Evolutionary conservation across 1,140 invertebrate genomes (phyloP).

Genomic region (Trichonephila clavata): DNA sequence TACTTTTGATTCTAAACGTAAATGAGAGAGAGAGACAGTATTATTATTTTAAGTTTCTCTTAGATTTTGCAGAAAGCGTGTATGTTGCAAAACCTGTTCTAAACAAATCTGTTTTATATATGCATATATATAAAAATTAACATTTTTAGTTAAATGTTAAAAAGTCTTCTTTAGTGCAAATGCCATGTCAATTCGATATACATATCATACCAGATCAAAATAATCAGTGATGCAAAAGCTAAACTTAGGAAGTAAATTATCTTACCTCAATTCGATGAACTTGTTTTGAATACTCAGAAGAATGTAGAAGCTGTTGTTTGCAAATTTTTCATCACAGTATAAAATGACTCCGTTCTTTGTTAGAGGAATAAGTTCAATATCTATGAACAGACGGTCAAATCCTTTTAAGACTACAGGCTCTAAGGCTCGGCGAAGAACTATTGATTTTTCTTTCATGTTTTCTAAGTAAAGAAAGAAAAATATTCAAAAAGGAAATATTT

Average conservation of each 20-base stretch:
- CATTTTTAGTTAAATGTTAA: too few species aligned
- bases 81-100: too few species aligned
- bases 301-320: not conserved
- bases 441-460: not conserved
- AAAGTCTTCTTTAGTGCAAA: too few species aligned
- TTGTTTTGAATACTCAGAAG: not conserved
- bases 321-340: conserved; percentile 17
- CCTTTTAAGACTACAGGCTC: not conserved
- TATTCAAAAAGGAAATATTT: not conserved
- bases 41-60: too few species aligned
- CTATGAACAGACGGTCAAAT: not conserved
- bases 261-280: conserved; percentile 45
- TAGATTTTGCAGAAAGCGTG: too few species aligned
- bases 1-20: too few species aligned
- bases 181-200: too few species aligned
- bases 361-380: conserved; percentile 1
- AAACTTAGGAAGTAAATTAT: not conserved
- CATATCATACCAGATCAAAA: too few species aligned
- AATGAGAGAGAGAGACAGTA: too few species aligned
- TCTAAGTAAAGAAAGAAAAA: not conserved
- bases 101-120: too few species aligned
- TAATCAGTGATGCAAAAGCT: too few species aligned
- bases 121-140: too few species aligned
- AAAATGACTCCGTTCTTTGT: conserved; percentile 31
- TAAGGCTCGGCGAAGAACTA: not conserved